Conservation (phyloP, 1,140 invertebrate genomes). For the Panonychus citri region DNA sequence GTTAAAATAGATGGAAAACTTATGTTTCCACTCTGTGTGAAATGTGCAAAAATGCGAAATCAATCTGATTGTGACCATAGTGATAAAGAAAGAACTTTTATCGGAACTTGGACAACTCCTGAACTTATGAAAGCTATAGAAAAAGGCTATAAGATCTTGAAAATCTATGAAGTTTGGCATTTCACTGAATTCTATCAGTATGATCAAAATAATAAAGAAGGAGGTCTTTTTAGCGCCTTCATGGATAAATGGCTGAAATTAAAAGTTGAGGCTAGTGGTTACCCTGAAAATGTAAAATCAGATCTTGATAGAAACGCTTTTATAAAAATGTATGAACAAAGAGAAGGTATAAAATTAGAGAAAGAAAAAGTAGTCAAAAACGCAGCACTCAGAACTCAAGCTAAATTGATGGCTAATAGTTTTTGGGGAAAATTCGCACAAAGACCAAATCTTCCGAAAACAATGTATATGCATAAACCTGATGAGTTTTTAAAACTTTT, state of each 20-base stretch:
- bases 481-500: background rate
- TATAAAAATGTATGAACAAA: constrained; percentile 9
- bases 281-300: background rate
- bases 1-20: background rate
- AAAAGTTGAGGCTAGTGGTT: background rate
- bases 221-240: background rate
- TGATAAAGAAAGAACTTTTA: background rate
- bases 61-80: background rate
- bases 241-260: background rate
- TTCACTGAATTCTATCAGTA: background rate
- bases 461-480: background rate
- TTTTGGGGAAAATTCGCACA: constrained; percentile 15
- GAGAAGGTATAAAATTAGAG: constrained; percentile 14
- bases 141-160: background rate
- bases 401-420: constrained; percentile 14
- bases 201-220: background rate
- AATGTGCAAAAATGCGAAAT: background rate
- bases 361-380: constrained; percentile 10
- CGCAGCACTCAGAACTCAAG: constrained; percentile 10
- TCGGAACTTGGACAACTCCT: background rate
- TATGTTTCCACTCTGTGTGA: background rate
- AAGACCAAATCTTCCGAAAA: background rate
- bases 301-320: constrained; percentile 2
- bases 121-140: background rate
- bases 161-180: background rate